Evolutionary conservation across 2,888 invertebrate species (phyloP).

Genomic region (Physocephala rufipes): DNA sequence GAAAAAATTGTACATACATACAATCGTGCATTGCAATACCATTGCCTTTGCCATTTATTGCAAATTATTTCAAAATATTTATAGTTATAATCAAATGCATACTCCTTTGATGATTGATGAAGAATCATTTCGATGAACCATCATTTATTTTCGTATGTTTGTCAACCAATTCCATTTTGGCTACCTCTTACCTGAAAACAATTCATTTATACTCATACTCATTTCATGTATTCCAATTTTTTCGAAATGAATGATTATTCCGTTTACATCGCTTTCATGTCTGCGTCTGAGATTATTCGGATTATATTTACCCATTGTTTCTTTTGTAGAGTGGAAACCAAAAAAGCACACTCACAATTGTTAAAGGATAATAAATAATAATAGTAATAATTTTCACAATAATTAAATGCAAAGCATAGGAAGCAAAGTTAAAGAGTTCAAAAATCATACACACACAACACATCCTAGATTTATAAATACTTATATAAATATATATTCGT

Average conservation of each 20-base stretch:
- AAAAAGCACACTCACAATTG: constrained; percentile 1
- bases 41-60: too few species aligned
- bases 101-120: too few species aligned
- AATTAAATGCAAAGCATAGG: background rate
- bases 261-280: background rate
- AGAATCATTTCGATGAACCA: too few species aligned
- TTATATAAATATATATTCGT: too few species aligned
- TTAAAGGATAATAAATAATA: constrained; percentile 15
- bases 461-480: too few species aligned
- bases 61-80: too few species aligned
- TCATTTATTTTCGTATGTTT: too few species aligned
- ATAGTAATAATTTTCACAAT: constrained; percentile 20
- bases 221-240: background rate
- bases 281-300: constrained; percentile 8
- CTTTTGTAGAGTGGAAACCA: background rate
- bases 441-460: background rate
- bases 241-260: background rate
- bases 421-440: background rate
- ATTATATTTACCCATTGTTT: constrained; percentile 12
- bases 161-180: background rate
- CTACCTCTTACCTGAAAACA: background rate
- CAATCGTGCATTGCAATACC: too few species aligned
- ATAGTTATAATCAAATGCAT: too few species aligned
- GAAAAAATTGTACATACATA: too few species aligned
- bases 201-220: background rate